These are phyloP conservation scores for Phalacrocorax carbo DNA, from an alignment of 2,113 vertebrate genomes.

Conservation along the genomic window DNA sequence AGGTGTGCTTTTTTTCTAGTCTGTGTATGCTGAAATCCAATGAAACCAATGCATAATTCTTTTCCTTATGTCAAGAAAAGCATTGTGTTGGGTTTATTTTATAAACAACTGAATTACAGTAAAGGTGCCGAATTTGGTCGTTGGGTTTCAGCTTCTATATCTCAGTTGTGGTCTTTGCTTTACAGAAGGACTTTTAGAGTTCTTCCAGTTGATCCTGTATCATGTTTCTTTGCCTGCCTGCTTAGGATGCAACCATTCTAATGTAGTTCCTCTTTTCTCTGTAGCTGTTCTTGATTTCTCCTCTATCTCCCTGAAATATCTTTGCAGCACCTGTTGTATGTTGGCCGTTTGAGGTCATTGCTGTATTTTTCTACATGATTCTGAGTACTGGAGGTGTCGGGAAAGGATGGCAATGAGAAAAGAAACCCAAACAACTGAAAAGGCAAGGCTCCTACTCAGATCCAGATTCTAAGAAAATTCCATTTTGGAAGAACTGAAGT, in stretches of 20 bases:
- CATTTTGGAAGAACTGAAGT: neutral
- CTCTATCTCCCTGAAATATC: neutral
- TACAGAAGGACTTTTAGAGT: neutral
- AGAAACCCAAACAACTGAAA: neutral
- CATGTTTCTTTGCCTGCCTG: neutral
- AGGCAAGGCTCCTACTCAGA: neutral
- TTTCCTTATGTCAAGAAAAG: neutral
- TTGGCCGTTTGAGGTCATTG: neutral
- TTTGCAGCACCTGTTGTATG: rapidly evolving
- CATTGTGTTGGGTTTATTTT: neutral
- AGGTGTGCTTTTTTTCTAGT: neutral
- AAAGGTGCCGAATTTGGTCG: neutral
- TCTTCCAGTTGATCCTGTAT: neutral
- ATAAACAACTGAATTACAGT: neutral
- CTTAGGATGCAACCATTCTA: neutral
- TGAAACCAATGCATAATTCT: neutral
- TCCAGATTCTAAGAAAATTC: neutral
- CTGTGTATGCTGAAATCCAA: neutral
- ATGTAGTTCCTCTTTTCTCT: neutral
- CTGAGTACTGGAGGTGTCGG: neutral
- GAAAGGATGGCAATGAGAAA: neutral
- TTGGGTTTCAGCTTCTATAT: neutral
- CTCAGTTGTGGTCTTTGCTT: neutral
- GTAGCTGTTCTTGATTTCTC: neutral
- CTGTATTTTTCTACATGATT: neutral